A percentile compares a stretch with the other conserved stretches of the same genome.
Conservation (phyloP, 2,888 invertebrate species). For the Anarsia innoxiella region DNA sequence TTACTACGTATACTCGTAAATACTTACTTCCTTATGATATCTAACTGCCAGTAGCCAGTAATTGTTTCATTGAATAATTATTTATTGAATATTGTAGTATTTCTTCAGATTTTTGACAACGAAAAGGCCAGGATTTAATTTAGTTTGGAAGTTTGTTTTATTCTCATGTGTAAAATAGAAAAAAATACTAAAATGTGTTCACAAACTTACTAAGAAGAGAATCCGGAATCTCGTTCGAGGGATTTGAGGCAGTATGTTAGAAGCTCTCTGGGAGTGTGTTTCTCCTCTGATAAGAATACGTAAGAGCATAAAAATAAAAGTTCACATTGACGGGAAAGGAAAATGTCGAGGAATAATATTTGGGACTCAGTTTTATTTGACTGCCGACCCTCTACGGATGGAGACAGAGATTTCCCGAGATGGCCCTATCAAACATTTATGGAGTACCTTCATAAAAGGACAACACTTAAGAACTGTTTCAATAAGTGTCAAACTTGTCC, state of each 20-base stretch:
- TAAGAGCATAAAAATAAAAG: slow-evolving; percentile 74
- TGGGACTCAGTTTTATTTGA: slow-evolving; percentile 74
- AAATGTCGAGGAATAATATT: slow-evolving; percentile 73
- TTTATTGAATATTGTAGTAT: too few species aligned
- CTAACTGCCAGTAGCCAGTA: too few species aligned
- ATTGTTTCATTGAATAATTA: too few species aligned
- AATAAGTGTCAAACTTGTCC: slow-evolving; percentile 64
- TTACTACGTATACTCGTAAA: too few species aligned
- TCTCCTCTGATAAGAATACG: slow-evolving; percentile 70
- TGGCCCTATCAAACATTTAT: slow-evolving; percentile 75
- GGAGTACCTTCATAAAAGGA: slow-evolving; percentile 73
- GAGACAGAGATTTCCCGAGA: slow-evolving; percentile 74
- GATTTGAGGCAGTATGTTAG: slow-evolving; percentile 68
- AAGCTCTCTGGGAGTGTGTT: slow-evolving; percentile 65
- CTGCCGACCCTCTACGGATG: slow-evolving; percentile 71
- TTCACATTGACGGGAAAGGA: slow-evolving; percentile 71
- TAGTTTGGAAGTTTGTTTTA: too few species aligned
- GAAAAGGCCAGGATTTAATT: too few species aligned
- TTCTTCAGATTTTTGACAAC: too few species aligned
- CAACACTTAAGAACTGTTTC: slow-evolving; percentile 72
- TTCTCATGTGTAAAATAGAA: too few species aligned
- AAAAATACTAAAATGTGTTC: slow-evolving; percentile 40
- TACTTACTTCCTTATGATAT: too few species aligned
- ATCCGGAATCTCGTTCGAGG: slow-evolving; percentile 37
- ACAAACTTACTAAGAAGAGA: slow-evolving; percentile 33